A percentile compares a stretch with the other conserved stretches of the same genome.
Conservation (phyloP, 2,888 invertebrate species). For the Myopa tessellatipennis region DNA sequence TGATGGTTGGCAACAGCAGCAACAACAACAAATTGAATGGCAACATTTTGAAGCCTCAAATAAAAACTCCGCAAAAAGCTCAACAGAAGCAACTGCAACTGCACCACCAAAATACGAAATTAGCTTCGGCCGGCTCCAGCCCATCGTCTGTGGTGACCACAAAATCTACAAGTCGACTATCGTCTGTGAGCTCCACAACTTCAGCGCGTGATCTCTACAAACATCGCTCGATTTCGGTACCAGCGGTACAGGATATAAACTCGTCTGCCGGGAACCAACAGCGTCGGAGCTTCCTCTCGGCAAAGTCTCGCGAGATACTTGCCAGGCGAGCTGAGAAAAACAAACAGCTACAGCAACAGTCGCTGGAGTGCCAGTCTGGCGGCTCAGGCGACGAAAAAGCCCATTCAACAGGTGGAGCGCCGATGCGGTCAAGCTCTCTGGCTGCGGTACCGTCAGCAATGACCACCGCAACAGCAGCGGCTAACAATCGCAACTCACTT, state of each 20-base stretch:
- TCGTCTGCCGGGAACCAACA: constrained; percentile 47
- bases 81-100: constrained; percentile 50
- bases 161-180: constrained; percentile 65
- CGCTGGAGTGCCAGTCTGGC: constrained; percentile 45
- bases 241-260: constrained; percentile 51
- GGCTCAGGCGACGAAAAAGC: constrained; percentile 55
- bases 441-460: constrained; percentile 54
- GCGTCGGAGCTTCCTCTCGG: constrained; percentile 66
- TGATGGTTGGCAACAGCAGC: constrained; percentile 33
- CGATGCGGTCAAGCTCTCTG: constrained; percentile 61
- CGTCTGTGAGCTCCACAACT: constrained; percentile 65
- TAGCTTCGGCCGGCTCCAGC: constrained; percentile 65
- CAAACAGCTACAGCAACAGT: constrained; percentile 55
- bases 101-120: constrained; percentile 56
- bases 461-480: constrained; percentile 32
- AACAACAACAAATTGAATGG: constrained; percentile 34
- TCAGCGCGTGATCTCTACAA: constrained; percentile 65
- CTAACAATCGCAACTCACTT: constrained; percentile 56
- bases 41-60: constrained; percentile 39
- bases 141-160: constrained; percentile 66
- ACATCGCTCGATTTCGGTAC: constrained; percentile 66
- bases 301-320: constrained; percentile 67
- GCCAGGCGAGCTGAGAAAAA: constrained; percentile 66
- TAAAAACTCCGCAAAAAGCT: constrained; percentile 34
- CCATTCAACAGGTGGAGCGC: constrained; percentile 47